These are phyloP conservation scores for Myrmecophaga tridactyla DNA, from an alignment of 2,113 vertebrate species.

Conservation along the genomic window DNA sequence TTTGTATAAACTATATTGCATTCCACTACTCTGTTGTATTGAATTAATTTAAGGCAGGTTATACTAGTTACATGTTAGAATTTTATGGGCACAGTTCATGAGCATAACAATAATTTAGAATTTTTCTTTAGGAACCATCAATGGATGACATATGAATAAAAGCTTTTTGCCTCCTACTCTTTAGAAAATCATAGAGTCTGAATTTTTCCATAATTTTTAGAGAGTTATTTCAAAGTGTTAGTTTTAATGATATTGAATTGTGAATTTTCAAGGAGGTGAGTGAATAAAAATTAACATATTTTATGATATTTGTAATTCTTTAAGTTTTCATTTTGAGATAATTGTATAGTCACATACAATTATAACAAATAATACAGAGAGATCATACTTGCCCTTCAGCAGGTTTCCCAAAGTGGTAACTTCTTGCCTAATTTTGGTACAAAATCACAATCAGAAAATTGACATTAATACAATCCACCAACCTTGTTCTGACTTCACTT, in stretches of 20 bases:
- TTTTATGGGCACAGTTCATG: neutral
- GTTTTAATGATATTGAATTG: neutral
- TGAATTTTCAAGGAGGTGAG: neutral
- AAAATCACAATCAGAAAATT: neutral
- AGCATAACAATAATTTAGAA: neutral
- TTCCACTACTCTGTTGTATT: conserved; percentile 7
- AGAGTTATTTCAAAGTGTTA: neutral
- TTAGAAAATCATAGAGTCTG: neutral
- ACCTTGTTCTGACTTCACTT: neutral
- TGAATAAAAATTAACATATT: neutral
- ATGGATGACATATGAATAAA: neutral
- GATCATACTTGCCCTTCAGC: neutral
- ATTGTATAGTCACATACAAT: neutral
- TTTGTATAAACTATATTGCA: neutral
- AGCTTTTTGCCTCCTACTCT: neutral
- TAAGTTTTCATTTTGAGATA: conserved; percentile 35
- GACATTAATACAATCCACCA: neutral
- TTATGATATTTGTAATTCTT: neutral
- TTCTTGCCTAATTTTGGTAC: neutral
- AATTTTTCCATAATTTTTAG: neutral
- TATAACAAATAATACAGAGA: neutral
- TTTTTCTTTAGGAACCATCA: conserved; percentile 33
- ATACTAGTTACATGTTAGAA: neutral
- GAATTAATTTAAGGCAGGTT: conserved; percentile 47
- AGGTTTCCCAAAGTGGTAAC: neutral